Evolutionary conservation across 2,113 vertebrate species (phyloP).

Genomic region (Nesogale talazaci): DNA sequence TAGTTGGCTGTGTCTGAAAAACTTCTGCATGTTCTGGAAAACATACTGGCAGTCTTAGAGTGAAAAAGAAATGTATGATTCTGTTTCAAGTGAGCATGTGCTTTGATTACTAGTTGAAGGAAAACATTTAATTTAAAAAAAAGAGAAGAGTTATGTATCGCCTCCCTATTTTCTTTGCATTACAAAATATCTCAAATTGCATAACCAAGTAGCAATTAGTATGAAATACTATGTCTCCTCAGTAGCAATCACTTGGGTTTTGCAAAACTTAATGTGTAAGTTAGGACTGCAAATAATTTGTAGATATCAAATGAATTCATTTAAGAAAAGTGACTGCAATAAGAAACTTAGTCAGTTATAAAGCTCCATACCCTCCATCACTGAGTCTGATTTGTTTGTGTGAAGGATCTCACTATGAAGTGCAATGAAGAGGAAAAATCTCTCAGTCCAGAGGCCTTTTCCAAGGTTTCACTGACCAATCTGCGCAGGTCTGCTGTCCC

Average conservation of each 20-base stretch:
- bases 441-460: slow-evolving; percentile 94
- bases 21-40: not conserved
- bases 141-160: not conserved
- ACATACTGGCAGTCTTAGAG: not conserved
- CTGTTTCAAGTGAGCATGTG: slow-evolving; percentile 4
- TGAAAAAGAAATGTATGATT: slow-evolving; percentile 6
- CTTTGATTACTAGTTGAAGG: not conserved
- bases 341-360: not conserved
- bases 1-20: not conserved
- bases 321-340: not conserved
- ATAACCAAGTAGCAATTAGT: slow-evolving; percentile 43
- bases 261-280: not conserved
- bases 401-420: slow-evolving; percentile 96
- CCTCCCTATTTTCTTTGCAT: slow-evolving; percentile 28
- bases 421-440: slow-evolving; percentile 97
- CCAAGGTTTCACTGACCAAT: slow-evolving; percentile 96
- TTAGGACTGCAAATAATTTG: not conserved
- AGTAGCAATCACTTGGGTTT: slow-evolving; percentile 23
- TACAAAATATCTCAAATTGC: not conserved
- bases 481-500: slow-evolving; percentile 96
- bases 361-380: not conserved
- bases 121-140: too few species aligned
- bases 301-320: not conserved
- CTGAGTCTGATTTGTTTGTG: slow-evolving; percentile 46
- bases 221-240: not conserved